Conservation (phyloP, 92 coral and sea anemone species). For the Parazoanthus atlanticus region DNA sequence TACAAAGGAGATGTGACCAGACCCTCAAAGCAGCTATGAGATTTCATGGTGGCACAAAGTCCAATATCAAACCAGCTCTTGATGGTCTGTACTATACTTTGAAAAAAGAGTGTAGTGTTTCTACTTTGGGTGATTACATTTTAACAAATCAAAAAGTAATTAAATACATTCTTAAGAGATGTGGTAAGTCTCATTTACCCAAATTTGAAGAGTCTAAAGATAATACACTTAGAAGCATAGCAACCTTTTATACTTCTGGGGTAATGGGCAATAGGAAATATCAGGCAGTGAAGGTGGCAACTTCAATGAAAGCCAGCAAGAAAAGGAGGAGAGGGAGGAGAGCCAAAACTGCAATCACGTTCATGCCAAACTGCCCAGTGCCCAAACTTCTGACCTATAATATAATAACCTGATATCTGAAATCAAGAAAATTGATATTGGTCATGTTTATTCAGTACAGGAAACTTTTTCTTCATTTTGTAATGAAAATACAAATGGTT, state of each 20-base stretch:
- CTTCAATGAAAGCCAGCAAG: constrained; percentile 30
- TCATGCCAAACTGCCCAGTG: constrained; percentile 53
- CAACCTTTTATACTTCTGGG: constrained; percentile 45
- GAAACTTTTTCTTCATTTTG: constrained; percentile 42
- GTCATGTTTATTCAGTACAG: constrained; percentile 45
- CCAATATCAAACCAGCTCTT: constrained; percentile 47
- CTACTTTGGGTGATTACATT: constrained; percentile 42
- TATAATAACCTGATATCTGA: constrained; percentile 48
- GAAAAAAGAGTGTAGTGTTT: constrained; percentile 44
- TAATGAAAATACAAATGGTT: constrained; percentile 45
- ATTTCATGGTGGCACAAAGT: constrained; percentile 53
- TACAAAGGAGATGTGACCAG: constrained; percentile 27
- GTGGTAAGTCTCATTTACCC: constrained; percentile 22
- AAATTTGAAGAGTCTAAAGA: constrained; percentile 33
- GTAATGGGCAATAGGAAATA: constrained; percentile 46
- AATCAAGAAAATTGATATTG: constrained; percentile 54
- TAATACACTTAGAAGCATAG: constrained; percentile 42
- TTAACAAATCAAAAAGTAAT: constrained; percentile 34
- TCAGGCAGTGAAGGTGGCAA: constrained; percentile 19
- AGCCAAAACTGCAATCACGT: constrained; percentile 29
- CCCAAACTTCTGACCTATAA: constrained; percentile 63
- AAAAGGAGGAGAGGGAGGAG: constrained; percentile 22
- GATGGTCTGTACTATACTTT: constrained; percentile 32
- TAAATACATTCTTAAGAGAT: constrained; percentile 33
- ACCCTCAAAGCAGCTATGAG: constrained; percentile 45